Conservation (phyloP, 2,113 vertebrate genomes). For the Phaetusa simplex region DNA sequence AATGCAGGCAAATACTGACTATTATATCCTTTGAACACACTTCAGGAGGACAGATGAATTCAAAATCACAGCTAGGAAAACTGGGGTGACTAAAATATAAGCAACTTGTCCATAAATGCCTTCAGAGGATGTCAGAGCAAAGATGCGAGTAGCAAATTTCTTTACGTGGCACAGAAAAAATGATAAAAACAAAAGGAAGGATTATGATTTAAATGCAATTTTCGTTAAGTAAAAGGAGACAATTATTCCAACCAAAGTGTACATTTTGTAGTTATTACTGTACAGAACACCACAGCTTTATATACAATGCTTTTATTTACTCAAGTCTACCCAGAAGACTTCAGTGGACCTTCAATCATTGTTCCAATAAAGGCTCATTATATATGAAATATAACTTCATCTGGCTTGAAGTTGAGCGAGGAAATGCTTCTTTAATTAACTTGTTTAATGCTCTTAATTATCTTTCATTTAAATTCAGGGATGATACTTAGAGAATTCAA, state of each 20-base stretch:
- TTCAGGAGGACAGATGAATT: neutral
- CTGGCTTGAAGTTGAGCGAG: neutral
- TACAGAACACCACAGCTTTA: neutral
- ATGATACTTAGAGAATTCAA: neutral
- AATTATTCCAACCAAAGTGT: neutral
- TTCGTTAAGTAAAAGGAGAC: neutral
- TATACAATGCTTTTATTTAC: neutral
- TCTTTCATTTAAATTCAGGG: neutral
- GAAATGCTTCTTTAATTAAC: neutral
- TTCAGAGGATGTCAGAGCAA: neutral
- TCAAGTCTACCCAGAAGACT: neutral
- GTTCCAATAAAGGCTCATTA: neutral
- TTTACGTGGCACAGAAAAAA: neutral
- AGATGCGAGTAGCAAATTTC: neutral
- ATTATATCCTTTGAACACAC: neutral
- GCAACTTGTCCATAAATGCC: neutral
- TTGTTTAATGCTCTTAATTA: neutral
- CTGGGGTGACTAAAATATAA: rapidly evolving
- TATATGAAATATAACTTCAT: neutral
- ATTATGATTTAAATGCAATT: neutral
- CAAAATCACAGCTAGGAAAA: neutral
- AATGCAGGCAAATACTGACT: neutral
- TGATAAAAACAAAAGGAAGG: neutral
- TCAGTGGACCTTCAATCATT: neutral
- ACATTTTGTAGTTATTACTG: neutral